Evolutionary conservation across 2,888 invertebrate species (phyloP).

Genomic region (Gryllus longicercus): DNA sequence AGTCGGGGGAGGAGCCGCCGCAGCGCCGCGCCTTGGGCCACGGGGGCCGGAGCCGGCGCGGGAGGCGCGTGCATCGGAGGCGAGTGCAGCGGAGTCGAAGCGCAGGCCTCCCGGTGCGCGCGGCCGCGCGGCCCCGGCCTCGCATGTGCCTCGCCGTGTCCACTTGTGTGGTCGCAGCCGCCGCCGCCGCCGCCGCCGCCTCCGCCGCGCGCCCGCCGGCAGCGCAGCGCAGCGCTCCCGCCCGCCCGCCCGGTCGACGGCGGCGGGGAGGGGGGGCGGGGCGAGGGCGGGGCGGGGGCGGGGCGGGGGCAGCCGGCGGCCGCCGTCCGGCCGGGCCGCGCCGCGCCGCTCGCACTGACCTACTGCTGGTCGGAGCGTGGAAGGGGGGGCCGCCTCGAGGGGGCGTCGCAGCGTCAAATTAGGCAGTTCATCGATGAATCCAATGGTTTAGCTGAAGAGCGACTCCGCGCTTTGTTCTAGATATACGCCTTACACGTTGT

Average conservation of each 20-base stretch:
- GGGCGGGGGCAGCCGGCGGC: not conserved
- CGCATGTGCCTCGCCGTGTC: conserved; percentile 25
- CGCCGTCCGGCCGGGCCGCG: not conserved
- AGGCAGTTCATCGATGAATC: too few relatives aligned
- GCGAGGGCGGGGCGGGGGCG: not conserved
- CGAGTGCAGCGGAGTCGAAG: too few relatives aligned
- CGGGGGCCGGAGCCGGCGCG: too few relatives aligned
- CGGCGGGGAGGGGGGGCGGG: not conserved
- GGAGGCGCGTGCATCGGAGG: too few relatives aligned
- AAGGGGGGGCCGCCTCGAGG: too few relatives aligned
- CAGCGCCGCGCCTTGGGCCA: too few relatives aligned
- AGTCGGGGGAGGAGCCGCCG: too few relatives aligned
- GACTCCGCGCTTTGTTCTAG: too few relatives aligned
- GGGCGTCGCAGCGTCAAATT: too few relatives aligned
- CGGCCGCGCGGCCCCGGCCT: not conserved
- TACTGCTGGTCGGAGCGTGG: not conserved
- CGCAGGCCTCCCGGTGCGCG: not conserved
- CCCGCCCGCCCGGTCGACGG: not conserved
- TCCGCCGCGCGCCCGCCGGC: conserved; percentile 18
- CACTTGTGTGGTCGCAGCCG: conserved; percentile 31
- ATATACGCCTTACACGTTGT: too few relatives aligned
- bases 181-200: not conserved
- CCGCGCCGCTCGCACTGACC: not conserved
- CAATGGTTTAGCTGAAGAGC: too few relatives aligned
- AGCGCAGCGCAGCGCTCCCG: not conserved